Evolutionary conservation across 1,140 invertebrate genomes (phyloP).

Genomic region (Seison nebaliae): DNA sequence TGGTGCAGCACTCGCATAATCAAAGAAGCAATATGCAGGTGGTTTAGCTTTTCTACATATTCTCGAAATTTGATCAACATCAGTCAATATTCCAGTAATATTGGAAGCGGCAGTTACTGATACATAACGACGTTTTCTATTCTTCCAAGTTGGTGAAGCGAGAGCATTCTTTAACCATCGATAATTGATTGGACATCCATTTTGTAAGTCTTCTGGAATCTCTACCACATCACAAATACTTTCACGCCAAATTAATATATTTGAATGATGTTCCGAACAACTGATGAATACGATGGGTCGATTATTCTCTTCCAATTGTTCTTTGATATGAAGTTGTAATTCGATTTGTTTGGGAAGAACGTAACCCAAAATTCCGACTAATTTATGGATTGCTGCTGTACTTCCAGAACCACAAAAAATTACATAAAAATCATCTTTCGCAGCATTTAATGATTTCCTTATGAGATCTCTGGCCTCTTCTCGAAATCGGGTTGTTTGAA

Average conservation of each 20-base stretch:
- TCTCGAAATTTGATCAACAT: conserved; percentile 54
- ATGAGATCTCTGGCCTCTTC: conserved; percentile 47
- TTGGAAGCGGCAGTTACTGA: conserved; percentile 58
- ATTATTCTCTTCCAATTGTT: conserved; percentile 3
- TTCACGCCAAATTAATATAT: conserved; percentile 18
- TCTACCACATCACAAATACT: not conserved
- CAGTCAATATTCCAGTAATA: conserved; percentile 55
- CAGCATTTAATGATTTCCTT: conserved; percentile 47
- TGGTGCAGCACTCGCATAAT: conserved; percentile 58
- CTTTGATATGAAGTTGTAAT: too few species aligned
- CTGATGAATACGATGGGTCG: conserved; percentile 43
- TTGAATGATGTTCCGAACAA: conserved; percentile 54
- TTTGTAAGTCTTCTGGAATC: conserved; percentile 7
- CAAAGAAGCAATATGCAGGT: conserved; percentile 53
- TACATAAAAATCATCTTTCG: conserved; percentile 46
- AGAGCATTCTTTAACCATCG: too few species aligned
- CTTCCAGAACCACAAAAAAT: conserved; percentile 48
- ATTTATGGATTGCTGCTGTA: conserved; percentile 42
- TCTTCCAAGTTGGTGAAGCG: too few species aligned
- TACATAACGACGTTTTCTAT: not conserved
- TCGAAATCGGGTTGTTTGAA: conserved; percentile 60
- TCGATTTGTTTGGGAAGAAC: too few species aligned
- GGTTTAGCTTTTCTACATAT: conserved; percentile 51
- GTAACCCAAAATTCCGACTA: conserved; percentile 40
- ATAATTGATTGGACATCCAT: conserved; percentile 6